Evolutionary conservation across 2,888 invertebrate genomes (phyloP).

Genomic region (Noctua pronuba): DNA sequence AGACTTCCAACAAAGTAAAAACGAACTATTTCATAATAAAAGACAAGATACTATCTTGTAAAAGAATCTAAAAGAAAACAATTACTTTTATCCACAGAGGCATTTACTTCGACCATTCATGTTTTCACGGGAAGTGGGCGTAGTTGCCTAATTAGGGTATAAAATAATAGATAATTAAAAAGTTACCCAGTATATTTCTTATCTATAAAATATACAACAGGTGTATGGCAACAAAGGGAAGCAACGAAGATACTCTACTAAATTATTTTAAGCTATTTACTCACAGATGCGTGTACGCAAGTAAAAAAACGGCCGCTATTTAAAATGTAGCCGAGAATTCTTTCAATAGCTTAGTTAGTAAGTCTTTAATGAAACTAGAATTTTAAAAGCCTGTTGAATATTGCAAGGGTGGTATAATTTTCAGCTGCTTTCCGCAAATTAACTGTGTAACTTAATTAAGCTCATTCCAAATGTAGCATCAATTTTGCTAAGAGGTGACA

Average conservation of each 20-base stretch:
- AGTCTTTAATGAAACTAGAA: conserved; percentile 54
- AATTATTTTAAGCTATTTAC: conserved; percentile 66
- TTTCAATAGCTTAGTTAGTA: conserved; percentile 46
- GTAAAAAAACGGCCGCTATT: conserved; percentile 39
- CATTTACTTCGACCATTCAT: conserved; percentile 43
- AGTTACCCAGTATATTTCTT: conserved; percentile 59
- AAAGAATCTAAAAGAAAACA: conserved; percentile 31
- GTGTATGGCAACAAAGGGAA: conserved; percentile 62
- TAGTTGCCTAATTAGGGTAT: conserved; percentile 65
- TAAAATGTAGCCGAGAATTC: conserved; percentile 51
- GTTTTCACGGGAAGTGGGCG: conserved; percentile 55
- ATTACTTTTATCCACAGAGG: conserved; percentile 24
- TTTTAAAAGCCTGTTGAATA: conserved; percentile 46
- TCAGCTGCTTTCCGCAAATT: conserved; percentile 60
- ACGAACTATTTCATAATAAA: conserved; percentile 32
- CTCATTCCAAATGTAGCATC: background rate
- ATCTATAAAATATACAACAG: conserved; percentile 70
- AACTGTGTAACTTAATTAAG: conserved; percentile 26
- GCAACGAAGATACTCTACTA: conserved; percentile 65
- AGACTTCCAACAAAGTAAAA: conserved; percentile 9
- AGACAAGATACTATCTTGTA: conserved; percentile 18
- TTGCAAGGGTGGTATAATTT: conserved; percentile 38
- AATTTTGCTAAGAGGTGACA: background rate
- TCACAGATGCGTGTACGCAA: conserved; percentile 52
- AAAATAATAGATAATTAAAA: conserved; percentile 69